Evolutionary conservation across 2,888 invertebrate genomes (phyloP), one percentile per base, ranked within the genome.

Genomic region (Smittia sp.): DNA sequence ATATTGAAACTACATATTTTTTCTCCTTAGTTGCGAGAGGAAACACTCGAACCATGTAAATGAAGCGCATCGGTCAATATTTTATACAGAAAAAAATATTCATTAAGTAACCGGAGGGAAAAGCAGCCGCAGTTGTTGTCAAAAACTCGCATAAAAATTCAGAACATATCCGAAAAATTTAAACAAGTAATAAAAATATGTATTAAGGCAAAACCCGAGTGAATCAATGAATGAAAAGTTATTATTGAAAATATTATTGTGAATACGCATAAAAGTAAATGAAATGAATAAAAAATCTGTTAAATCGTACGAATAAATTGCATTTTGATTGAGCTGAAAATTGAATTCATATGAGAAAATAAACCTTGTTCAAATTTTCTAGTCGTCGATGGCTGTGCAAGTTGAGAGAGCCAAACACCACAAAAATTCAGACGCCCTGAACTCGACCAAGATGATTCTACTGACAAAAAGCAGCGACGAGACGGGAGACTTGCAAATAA

Each of bases 241-340:
- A 68, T 68, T 68, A 68, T 46, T 68, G 68, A 69, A 54, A 46
- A 38, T 6, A 69, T 27, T 54, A 69, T 69, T 52, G 52, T 69
- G 69, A 54, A 69, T 69, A 54, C 27, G 18, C 54, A 67, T 67
- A 41, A 67, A 41, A 67, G 20, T 22, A 63, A 63, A 63, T 27
- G 13, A 63, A 63, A 63, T 27, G n/a, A 15, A n/a, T 24, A n/a
- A 7, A 24, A 67, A 20, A 54, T 27, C 27, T 69, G 52, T 52
- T 69, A 15, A 69, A 54, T 69, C 22, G 32, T 24, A 69, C 25
- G 52, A 69, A 69, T 52, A 25, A 58, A 58, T 20, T 58, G 58
- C 58, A 4, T 7, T 58, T 18, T 22, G 22, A 22, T 58, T 58
- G 20, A 58, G 9, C 22, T 58, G 9, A 22, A 58, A 58, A 9